Percentiles rank a stretch among this genome's conserved stretches.
Evolutionary conservation across 2,113 vertebrate species (phyloP).

Genomic region (Lophura nycthemera): DNA sequence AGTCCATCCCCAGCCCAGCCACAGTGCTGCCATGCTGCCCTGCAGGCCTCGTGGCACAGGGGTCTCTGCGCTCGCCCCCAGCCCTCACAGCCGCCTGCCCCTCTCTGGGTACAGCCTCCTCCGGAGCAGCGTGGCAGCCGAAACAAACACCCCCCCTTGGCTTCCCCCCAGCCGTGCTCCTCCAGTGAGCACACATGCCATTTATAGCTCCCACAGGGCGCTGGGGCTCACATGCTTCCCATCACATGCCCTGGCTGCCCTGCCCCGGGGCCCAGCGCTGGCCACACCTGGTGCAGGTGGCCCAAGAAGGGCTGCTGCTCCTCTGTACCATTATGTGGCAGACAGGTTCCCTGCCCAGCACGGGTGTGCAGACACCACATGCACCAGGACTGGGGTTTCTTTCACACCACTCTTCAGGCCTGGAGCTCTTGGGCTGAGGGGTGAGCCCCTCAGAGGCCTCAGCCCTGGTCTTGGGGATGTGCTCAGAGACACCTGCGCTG

Average conservation of each 20-base stretch:
- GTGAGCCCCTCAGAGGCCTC: fast-evolving
- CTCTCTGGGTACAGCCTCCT: not conserved
- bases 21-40: no score
- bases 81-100: conserved; percentile 21
- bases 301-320: not conserved
- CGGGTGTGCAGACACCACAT: fast-evolving
- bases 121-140: not conserved
- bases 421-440: not conserved
- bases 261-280: not conserved
- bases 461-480: no score
- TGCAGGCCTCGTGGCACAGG: no score
- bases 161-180: conserved; percentile 45
- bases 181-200: conserved; percentile 67
- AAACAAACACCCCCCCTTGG: not conserved
- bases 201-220: conserved; percentile 61
- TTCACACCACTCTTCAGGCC: not conserved
- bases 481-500: no score
- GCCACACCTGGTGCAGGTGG: conserved; percentile 59
- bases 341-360: fast-evolving
- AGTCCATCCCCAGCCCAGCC: not conserved
- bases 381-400: not conserved
- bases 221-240: conserved; percentile 60
- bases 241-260: conserved; percentile 49
- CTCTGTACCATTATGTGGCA: not conserved
- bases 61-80: not conserved